A percentile compares a stretch with the other conserved stretches of the same genome.
phyloP scores from a whole-genome alignment of 2,113 vertebrate genomes.

The Mystacornis crossleyi region DNA sequence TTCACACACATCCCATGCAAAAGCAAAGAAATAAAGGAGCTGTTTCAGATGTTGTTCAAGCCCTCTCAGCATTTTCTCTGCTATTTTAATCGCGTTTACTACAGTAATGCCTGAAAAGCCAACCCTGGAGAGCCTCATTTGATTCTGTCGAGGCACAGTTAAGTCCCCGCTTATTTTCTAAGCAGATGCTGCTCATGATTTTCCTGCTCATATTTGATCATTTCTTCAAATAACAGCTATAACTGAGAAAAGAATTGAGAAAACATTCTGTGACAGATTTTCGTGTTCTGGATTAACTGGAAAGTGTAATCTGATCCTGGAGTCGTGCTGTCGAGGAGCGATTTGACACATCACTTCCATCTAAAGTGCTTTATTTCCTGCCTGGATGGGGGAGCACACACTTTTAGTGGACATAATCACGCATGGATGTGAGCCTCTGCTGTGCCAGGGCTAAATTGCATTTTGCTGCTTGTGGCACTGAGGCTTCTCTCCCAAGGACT shows the following conservation, averaged over 20 bases:
- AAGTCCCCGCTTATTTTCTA: conserved; percentile 30
- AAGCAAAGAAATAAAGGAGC: neutral
- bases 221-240: conserved; percentile 56
- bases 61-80: neutral
- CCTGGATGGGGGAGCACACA: neutral
- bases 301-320: conserved; percentile 32
- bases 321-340: conserved; percentile 16
- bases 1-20: neutral
- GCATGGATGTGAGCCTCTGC: neutral
- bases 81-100: neutral
- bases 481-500: neutral
- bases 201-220: conserved; percentile 45
- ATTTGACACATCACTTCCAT: neutral
- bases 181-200: conserved; percentile 61
- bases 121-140: neutral
- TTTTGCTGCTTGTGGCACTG: neutral
- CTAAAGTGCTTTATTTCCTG: neutral
- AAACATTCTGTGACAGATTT: conserved; percentile 58
- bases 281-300: conserved; percentile 8
- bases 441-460: neutral
- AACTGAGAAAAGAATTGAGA: conserved; percentile 57
- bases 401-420: neutral
- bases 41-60: neutral
- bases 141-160: neutral
- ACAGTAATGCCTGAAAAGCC: neutral